Percentiles rank a stretch among this genome's conserved stretches.
Evolutionary conservation across 2,113 vertebrate species (phyloP).

Genomic region (Odocoileus hemionus): DNA sequence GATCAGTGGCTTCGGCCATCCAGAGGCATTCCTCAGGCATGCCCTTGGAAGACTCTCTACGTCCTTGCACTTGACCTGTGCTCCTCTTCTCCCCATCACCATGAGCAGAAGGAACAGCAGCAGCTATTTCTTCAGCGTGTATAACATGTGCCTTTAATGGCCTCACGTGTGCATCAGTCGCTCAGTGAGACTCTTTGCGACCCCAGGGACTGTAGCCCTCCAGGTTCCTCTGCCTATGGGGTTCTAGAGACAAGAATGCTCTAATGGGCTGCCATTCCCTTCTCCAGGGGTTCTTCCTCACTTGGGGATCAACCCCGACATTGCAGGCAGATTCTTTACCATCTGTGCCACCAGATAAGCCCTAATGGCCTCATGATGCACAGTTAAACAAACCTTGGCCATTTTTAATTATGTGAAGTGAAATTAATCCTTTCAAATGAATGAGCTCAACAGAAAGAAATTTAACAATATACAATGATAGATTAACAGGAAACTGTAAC

Average conservation of each 20-base stretch:
- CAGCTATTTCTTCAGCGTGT: background rate
- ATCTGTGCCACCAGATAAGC: background rate
- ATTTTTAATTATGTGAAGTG: background rate
- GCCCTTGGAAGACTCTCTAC: background rate
- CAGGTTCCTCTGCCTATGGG: background rate
- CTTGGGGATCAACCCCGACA: background rate
- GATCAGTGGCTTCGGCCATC: background rate
- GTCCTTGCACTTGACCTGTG: background rate
- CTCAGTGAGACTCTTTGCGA: background rate
- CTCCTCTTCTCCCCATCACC: background rate
- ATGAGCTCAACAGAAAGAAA: background rate
- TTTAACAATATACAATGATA: background rate
- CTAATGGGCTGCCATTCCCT: background rate
- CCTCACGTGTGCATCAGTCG: fast-evolving
- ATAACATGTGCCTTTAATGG: background rate
- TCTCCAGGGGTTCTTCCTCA: background rate
- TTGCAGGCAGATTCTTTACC: background rate
- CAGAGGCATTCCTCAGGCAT: background rate
- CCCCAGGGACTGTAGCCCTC: background rate
- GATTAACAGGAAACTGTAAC: background rate
- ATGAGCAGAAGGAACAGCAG: background rate
- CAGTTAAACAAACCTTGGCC: background rate
- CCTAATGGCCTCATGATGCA: background rate
- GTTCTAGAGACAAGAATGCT: background rate
- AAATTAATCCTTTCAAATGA: background rate